Base-by-base conservation (phyloP, 1,140 invertebrate genomes). In the Drosophila neocordata region DNA sequence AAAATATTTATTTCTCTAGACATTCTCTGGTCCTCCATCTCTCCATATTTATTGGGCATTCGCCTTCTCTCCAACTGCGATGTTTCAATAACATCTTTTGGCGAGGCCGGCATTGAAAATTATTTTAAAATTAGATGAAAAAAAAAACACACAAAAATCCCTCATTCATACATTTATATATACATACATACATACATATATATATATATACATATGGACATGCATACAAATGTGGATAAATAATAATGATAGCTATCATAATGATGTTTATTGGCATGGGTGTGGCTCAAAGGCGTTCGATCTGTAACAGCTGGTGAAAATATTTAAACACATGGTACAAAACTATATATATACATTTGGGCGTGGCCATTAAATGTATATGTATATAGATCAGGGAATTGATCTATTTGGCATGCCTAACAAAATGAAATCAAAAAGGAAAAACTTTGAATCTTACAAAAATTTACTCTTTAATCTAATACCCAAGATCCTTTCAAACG, bases 111-210 rank as follows among this genome's bases (percentile, higher is more conserved):
- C 82, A 81, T 87, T 87, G 81, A 87, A 87, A 77, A 78, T 73
- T 75, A 60, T 87, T 85, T 76, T 87, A 87, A 87, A 74, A 81
- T 87, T 87, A 87, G 82, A 85, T 69, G n/a, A n/a, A n/a, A n/a
- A n/a, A n/a, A 65, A 84, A 77, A 60, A 74, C 41, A n/a, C n/a
- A n/a, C 53, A 76, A 65, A 75, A 77, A 48, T 61, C 62, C 58
- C 22, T 5, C 37, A 60, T 9, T 18, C 15, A 37, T 34, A 7
- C 15, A 56, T 12, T n/a, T 20, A 51, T 4, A 31, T 27, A 20
- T 9, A 27, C 13, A 18, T 9, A 7, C 53, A 24, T 34, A 35
- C 27, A 15, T n/a, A n/a, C 15, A 35, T 31, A 6, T 13, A 56
- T 12, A 11, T 20, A 51, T 4, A 31, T 27, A 20, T 9, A 27